These are phyloP conservation scores for Gobio occitaniae DNA, from an alignment of 2,797 vertebrate species.

Conservation along the genomic window DNA sequence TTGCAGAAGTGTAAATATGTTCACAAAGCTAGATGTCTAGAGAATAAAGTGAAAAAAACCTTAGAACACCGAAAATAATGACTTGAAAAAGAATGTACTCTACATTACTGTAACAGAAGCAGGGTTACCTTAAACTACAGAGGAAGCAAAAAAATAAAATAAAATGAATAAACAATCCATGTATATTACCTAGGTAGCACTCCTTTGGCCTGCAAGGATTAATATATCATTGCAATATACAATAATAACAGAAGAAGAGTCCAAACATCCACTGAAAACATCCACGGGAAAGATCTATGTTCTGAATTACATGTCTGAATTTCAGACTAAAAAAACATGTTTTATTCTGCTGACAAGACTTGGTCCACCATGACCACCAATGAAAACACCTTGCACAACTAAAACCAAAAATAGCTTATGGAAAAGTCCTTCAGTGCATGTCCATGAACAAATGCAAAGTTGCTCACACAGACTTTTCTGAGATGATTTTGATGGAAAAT, in stretches of 20 bases:
- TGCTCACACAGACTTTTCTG: background rate
- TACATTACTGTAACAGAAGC: conserved; percentile 18
- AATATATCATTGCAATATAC: background rate
- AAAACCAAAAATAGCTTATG: background rate
- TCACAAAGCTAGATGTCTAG: conserved; percentile 29
- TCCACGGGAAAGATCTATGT: background rate
- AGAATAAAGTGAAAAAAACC: conserved; percentile 9
- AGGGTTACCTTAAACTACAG: conserved; percentile 6
- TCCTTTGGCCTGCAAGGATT: background rate
- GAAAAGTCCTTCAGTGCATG: background rate
- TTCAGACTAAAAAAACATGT: background rate
- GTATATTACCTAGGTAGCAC: background rate
- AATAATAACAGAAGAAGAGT: background rate
- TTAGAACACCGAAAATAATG: conserved; percentile 15
- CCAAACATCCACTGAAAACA: background rate
- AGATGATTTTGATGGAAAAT: background rate
- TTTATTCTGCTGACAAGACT: conserved; percentile 7
- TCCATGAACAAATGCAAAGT: background rate
- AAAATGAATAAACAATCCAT: background rate
- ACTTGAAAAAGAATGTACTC: conserved; percentile 17
- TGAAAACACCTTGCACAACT: background rate
- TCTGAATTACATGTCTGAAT: conserved; percentile 10
- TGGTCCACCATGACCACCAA: background rate
- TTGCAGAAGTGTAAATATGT: background rate
- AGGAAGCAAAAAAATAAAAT: background rate